Percentiles rank a stretch among this genome's conserved stretches.
These are phyloP conservation scores for Heterochromis multidens DNA, from an alignment of 2,113 vertebrate species.

Conservation along the genomic window DNA sequence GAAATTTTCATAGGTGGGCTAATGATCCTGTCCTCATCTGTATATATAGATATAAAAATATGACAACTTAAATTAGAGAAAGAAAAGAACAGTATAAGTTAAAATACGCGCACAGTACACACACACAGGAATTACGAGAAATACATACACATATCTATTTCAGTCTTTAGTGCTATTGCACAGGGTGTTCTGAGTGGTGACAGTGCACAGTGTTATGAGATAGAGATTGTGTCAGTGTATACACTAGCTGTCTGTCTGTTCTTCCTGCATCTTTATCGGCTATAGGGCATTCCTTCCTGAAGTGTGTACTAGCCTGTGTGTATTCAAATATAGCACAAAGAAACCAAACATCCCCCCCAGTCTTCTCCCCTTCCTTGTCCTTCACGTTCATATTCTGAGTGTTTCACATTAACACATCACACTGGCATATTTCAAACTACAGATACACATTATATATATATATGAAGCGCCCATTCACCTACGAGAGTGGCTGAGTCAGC, in stretches of 20 bases:
- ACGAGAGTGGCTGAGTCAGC: not conserved
- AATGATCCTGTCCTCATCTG: not conserved
- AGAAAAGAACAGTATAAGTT: too few relatives aligned
- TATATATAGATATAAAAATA: not conserved
- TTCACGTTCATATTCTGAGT: not conserved
- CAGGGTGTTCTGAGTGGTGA: not conserved
- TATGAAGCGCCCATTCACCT: not conserved
- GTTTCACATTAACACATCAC: not conserved
- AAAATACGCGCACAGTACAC: not conserved
- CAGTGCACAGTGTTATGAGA: not conserved
- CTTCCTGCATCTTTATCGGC: slow-evolving; percentile 34
- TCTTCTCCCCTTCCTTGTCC: not conserved
- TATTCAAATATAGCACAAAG: not conserved
- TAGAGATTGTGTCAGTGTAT: not conserved
- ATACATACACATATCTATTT: not conserved
- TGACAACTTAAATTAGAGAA: too few relatives aligned
- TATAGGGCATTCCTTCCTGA: slow-evolving; percentile 42
- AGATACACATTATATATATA: not conserved
- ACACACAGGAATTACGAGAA: too few relatives aligned
- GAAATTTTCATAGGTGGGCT: not conserved
- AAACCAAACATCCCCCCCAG: not conserved
- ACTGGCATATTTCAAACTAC: not conserved
- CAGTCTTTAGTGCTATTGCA: not conserved
- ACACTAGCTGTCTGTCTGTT: not conserved
- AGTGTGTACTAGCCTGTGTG: not conserved